Conservation (phyloP, 2,888 invertebrate genomes). For the Cantharis flavilabris region DNA sequence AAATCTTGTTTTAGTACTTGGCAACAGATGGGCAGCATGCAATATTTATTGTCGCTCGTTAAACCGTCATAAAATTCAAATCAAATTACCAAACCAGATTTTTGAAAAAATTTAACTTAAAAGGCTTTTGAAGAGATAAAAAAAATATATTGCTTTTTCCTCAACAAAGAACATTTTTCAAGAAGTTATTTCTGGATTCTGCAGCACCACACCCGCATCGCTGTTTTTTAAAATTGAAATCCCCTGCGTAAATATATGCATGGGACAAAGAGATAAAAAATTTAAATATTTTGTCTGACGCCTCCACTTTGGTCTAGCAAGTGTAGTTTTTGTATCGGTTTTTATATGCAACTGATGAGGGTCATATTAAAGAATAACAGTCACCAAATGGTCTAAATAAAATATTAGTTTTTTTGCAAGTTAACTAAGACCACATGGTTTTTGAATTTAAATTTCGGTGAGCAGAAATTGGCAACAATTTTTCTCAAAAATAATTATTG, state of each 20-base stretch:
- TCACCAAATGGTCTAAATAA: neutral
- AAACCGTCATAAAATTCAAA: neutral
- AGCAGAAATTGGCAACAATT: neutral
- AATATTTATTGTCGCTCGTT: neutral
- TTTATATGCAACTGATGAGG: neutral
- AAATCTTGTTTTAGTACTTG: neutral
- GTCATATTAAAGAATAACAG: neutral
- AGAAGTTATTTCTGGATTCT: neutral
- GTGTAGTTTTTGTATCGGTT: neutral
- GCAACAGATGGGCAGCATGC: neutral
- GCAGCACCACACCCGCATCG: neutral
- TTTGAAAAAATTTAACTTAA: neutral
- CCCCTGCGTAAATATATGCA: neutral
- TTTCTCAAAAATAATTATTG: neutral
- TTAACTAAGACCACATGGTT: neutral
- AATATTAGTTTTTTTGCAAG: neutral
- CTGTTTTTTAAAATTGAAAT: neutral
- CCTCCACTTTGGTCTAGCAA: neutral
- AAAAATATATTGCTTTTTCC: neutral
- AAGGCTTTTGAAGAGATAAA: neutral
- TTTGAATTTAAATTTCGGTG: neutral
- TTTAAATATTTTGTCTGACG: neutral
- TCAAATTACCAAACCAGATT: neutral
- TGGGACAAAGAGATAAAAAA: neutral
- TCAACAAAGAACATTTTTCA: neutral